These are phyloP conservation scores for Crossaster papposus DNA, from an alignment of 53 echinoderm and acorn worm genomes.

Conservation along the genomic window DNA sequence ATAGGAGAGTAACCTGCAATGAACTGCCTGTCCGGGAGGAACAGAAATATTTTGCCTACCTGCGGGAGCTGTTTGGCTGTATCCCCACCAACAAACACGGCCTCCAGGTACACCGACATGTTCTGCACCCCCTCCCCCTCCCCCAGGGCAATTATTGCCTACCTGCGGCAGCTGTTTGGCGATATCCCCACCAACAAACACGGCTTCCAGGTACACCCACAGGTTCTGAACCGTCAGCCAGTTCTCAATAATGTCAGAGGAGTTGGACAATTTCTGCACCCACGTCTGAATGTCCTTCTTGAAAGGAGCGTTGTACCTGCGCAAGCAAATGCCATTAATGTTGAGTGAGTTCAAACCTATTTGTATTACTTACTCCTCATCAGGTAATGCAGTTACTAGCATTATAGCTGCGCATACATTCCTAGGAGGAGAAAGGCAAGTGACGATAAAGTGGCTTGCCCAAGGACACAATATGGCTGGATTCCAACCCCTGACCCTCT, in stretches of 20 bases:
- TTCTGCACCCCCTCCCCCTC: conserved; percentile 89
- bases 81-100: conserved; percentile 99
- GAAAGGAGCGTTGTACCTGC: conserved; percentile 98
- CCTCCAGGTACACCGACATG: conserved; percentile 96
- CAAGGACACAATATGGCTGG: too few species aligned
- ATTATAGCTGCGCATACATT: too few species aligned
- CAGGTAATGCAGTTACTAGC: too few species aligned
- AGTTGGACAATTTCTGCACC: conserved; percentile 98
- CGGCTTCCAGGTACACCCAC: conserved; percentile 98
- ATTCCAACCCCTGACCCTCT: too few species aligned
- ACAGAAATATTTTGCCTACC: too few species aligned
- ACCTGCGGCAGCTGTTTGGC: conserved; percentile 98
- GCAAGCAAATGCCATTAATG: background rate
- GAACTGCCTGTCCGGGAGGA: too few species aligned
- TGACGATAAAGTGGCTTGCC: too few species aligned
- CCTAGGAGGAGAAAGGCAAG: too few species aligned
- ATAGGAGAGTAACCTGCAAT: too few species aligned
- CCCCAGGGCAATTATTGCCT: background rate
- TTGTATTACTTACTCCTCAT: too few species aligned
- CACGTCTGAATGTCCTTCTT: conserved; percentile 95
- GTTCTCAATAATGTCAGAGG: conserved; percentile 98
- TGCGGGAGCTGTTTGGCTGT: conserved; percentile 97
- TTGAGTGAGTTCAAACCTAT: background rate
- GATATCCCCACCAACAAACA: conserved; percentile 99
- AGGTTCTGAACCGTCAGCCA: conserved; percentile 97